These are phyloP conservation scores for Ptiloglossa arizonensis DNA, from an alignment of 1,140 invertebrate genomes.

Conservation along the genomic window DNA sequence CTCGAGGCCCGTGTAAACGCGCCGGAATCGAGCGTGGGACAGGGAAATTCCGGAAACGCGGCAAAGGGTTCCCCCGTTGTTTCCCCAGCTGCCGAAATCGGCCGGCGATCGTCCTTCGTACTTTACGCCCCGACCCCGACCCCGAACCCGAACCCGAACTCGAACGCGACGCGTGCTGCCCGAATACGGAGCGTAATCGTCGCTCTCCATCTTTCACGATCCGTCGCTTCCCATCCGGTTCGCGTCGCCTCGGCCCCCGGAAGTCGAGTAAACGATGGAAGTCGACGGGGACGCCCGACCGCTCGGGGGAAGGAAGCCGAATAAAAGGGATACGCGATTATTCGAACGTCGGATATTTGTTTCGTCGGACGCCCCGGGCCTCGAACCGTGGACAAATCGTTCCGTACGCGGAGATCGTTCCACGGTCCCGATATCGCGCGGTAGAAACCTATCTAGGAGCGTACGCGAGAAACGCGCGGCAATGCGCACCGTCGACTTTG, in stretches of 20 bases:
- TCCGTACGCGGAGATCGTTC: not conserved
- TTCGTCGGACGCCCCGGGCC: not conserved
- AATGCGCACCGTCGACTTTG: too few relatives aligned
- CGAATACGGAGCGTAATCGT: conserved; percentile 43
- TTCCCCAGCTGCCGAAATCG: conserved; percentile 27
- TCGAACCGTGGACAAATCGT: not conserved
- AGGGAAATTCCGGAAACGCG: conserved; percentile 22
- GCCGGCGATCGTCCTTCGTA: not conserved
- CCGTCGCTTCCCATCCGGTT: conserved; percentile 54
- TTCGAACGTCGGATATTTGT: conserved; percentile 46
- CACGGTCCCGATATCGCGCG: too few relatives aligned
- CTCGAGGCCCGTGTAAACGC: conserved; percentile 39
- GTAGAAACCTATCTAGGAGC: too few relatives aligned
- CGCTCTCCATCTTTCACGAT: conserved; percentile 56
- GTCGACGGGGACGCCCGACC: conserved; percentile 10
- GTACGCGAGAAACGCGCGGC: too few relatives aligned
- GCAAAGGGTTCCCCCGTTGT: conserved; percentile 22
- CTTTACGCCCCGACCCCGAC: not conserved
- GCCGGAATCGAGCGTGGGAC: conserved; percentile 10
- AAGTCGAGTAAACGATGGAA: conserved; percentile 59
- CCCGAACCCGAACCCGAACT: too few relatives aligned
- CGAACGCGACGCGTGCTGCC: conserved; percentile 18
- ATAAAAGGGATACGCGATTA: conserved; percentile 47
- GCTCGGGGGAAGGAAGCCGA: conserved; percentile 40
- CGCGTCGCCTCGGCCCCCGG: conserved; percentile 55